These are phyloP conservation scores for Cyclargus thomasi DNA, from an alignment of 1,140 invertebrate species.

Conservation along the genomic window DNA sequence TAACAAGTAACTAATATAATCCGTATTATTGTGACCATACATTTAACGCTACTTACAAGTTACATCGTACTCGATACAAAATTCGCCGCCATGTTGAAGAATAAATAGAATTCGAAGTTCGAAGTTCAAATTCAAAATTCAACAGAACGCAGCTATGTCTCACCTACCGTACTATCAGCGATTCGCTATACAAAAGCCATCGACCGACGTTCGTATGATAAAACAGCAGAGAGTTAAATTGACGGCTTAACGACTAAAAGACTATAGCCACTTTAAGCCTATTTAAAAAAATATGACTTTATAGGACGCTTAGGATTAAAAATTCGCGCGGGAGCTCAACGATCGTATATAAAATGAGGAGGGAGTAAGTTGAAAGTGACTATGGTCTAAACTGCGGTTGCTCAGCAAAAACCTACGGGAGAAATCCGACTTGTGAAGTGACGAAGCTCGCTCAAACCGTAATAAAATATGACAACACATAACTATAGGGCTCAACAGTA, in stretches of 20 bases:
- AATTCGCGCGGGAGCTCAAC: not conserved
- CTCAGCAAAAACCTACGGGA: constrained; percentile 35
- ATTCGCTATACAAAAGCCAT: constrained; percentile 56
- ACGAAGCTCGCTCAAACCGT: constrained; percentile 26
- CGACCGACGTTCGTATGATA: constrained; percentile 32
- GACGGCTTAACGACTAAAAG: constrained; percentile 40
- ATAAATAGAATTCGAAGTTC: constrained; percentile 23
- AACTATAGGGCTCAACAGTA: constrained; percentile 25
- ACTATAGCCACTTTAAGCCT: constrained; percentile 43
- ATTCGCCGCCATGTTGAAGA: constrained; percentile 45
- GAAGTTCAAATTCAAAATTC: constrained; percentile 25
- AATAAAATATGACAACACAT: constrained; percentile 34
- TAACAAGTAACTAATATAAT: constrained; percentile 72
- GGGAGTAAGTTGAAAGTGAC: constrained; percentile 29
- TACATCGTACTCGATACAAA: constrained; percentile 51
- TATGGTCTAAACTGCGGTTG: constrained; percentile 32
- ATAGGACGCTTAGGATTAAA: constrained; percentile 1
- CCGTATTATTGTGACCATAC: constrained; percentile 66
- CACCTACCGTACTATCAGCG: constrained; percentile 63
- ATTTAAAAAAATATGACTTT: constrained; percentile 10
- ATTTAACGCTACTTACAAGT: constrained; percentile 54
- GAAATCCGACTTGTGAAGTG: constrained; percentile 57
- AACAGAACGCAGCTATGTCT: constrained; percentile 41
- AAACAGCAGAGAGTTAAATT: constrained; percentile 31
- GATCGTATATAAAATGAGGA: constrained; percentile 13